Evolutionary conservation across 30 jellyfish, hydroid and myxozoan species (phyloP), one percentile per base, ranked within the genome.

Genomic region (Nemopilema nomurai): DNA sequence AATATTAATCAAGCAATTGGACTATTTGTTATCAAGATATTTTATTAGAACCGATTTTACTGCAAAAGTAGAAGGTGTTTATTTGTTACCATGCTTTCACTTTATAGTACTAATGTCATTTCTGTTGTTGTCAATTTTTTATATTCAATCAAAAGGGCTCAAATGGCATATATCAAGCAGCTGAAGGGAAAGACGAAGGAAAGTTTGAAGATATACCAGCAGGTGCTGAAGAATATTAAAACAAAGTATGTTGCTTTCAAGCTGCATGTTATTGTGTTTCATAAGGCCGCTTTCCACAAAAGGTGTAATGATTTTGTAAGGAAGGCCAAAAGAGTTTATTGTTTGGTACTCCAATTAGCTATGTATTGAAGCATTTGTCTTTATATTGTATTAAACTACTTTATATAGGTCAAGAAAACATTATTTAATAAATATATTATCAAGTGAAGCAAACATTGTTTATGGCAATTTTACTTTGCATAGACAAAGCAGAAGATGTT

Each of bases 121-220:
- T 9, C 26, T 13, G 28, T 8, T 1, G 1, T n/a, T 29, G 65
- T 71, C 29, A 16, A 0, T 27, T 51, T 67, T 49, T 41, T 87
- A 33, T 63, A 32, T 51, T 49, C 57, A 41, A n/a, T n/a, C n/a
- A n/a, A 16, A 68, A 95, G 99, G 51, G 97, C 97, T 8, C 99
- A 95, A 67, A 68, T 76, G 81, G 97, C 97, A 16, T 95, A 89
- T 41, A 90, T 95, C 67, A 87, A 82, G 77, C 99, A 95, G 69
- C 89, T 95, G 69, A 81, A 76, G 49, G 99, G 99, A 32, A 95
- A 95, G 67, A 76, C 96, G 3, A 90, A 82, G 18, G 97, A 80
- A 27, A 97, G 98, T 51, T 69, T 83, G 19, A 87, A 86, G 22
- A 69, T 83, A 33, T 95, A 95, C 82, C 78, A 87, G 28, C 93